These are phyloP conservation scores for Setophaga kirtlandii DNA, from an alignment of 2,113 vertebrate species.

Conservation along the genomic window DNA sequence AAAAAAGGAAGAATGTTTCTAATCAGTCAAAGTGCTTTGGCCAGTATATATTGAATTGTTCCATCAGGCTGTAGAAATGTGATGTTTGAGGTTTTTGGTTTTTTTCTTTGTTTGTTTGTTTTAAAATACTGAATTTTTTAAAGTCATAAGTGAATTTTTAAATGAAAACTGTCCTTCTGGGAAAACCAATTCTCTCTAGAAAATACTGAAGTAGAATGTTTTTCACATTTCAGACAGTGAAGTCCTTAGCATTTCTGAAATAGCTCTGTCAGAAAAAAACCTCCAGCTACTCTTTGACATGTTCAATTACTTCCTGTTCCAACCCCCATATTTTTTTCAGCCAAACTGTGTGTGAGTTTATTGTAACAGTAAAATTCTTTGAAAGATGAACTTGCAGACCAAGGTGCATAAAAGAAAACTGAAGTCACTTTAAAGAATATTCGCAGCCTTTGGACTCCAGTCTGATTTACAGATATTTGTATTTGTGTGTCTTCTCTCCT, in stretches of 20 bases:
- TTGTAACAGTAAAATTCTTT: slow-evolving; percentile 27
- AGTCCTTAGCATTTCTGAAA: slow-evolving; percentile 11
- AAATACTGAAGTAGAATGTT: background rate
- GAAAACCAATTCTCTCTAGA: background rate
- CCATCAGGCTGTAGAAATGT: background rate
- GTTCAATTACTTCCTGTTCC: slow-evolving; percentile 10
- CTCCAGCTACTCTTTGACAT: background rate
- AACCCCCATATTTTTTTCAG: background rate
- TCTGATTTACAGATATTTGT: background rate
- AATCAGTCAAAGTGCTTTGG: background rate
- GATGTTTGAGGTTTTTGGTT: rapidly evolving
- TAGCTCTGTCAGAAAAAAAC: background rate
- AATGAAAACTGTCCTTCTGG: background rate
- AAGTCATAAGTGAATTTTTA: background rate
- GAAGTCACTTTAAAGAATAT: background rate
- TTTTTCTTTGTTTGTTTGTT: background rate
- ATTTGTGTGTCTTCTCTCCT: background rate
- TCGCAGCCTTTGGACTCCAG: background rate
- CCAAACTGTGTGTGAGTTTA: background rate
- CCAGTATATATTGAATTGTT: background rate
- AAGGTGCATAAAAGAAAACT: background rate
- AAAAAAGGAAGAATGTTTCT: background rate
- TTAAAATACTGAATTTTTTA: background rate
- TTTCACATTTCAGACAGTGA: background rate
- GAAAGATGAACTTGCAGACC: background rate